phyloP scores from a whole-genome alignment of 2,888 invertebrate species.

The Mythimna lalbum region DNA sequence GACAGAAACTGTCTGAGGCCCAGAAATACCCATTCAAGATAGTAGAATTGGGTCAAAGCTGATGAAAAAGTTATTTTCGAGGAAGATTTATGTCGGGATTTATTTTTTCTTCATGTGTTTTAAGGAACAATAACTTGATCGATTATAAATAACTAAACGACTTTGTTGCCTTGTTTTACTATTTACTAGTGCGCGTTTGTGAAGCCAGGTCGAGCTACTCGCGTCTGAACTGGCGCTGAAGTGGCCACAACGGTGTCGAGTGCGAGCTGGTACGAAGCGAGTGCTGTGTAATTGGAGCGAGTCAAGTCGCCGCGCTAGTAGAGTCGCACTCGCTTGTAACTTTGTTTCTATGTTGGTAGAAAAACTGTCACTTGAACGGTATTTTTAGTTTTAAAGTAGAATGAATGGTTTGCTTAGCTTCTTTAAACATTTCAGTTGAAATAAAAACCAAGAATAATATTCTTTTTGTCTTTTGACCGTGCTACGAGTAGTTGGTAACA shows the following conservation, averaged over 20 bases:
- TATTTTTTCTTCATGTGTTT: neutral
- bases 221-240: constrained; percentile 46
- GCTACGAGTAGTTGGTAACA: neutral
- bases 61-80: neutral
- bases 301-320: constrained; percentile 55
- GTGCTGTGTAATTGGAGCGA: constrained; percentile 61
- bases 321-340: constrained; percentile 36
- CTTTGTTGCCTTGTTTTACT: constrained; percentile 15
- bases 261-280: constrained; percentile 42
- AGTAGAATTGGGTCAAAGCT: neutral
- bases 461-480: neutral
- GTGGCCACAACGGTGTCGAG: constrained; percentile 65
- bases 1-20: constrained; percentile 8
- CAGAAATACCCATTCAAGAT: neutral
- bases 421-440: constrained; percentile 1
- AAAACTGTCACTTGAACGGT: constrained; percentile 18
- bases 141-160: too few species aligned
- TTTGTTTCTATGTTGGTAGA: constrained; percentile 22
- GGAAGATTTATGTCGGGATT: neutral
- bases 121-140: too few species aligned
- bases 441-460: neutral
- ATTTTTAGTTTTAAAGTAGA: constrained; percentile 25
- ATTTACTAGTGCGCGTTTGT: constrained; percentile 37
- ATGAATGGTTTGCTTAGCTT: neutral
- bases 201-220: constrained; percentile 29